These are phyloP conservation scores for Gryllus longicercus DNA, from an alignment of 2,888 invertebrate genomes.

Conservation along the genomic window DNA sequence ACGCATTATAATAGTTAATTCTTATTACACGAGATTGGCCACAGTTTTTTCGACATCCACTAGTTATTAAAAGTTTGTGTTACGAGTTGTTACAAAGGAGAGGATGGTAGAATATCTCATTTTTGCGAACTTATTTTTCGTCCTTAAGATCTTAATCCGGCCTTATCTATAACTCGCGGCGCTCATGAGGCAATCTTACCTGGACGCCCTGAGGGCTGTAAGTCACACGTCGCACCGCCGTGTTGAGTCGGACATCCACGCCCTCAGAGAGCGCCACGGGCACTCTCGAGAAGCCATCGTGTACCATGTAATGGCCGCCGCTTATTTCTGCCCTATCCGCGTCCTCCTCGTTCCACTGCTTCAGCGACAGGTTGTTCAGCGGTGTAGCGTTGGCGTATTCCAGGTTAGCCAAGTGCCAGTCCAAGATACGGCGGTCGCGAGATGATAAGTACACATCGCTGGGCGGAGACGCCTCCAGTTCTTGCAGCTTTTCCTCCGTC, in stretches of 20 bases:
- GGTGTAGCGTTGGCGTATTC: slow-evolving; percentile 99
- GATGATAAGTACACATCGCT: slow-evolving; percentile 93
- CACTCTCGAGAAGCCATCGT: slow-evolving; percentile 95
- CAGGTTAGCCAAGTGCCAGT: slow-evolving; percentile 99
- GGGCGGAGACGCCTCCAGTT: slow-evolving; percentile 82
- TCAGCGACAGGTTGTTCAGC: slow-evolving; percentile 84
- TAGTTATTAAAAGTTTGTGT: no score
- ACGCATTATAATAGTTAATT: no score
- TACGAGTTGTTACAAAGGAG: no score
- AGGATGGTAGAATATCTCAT: no score
- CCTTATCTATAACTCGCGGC: no score
- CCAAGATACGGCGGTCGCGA: slow-evolving; percentile 91
- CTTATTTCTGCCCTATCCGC: slow-evolving; percentile 98
- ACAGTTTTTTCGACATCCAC: no score
- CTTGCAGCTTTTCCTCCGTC: slow-evolving; percentile 80
- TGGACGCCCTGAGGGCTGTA: slow-evolving; percentile 75
- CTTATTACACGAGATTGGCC: no score
- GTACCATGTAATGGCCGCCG: slow-evolving; percentile 93
- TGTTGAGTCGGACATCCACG: slow-evolving; percentile 89
- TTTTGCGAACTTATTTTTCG: no score
- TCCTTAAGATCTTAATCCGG: no score
- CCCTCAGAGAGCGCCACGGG: slow-evolving; percentile 93
- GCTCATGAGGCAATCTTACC: slow-evolving; percentile 49
- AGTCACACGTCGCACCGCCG: slow-evolving; percentile 83
- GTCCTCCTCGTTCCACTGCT: slow-evolving; percentile 99